Base-by-base conservation (phyloP, 2,888 invertebrate genomes). In the Rhodophaea formosa region DNA sequence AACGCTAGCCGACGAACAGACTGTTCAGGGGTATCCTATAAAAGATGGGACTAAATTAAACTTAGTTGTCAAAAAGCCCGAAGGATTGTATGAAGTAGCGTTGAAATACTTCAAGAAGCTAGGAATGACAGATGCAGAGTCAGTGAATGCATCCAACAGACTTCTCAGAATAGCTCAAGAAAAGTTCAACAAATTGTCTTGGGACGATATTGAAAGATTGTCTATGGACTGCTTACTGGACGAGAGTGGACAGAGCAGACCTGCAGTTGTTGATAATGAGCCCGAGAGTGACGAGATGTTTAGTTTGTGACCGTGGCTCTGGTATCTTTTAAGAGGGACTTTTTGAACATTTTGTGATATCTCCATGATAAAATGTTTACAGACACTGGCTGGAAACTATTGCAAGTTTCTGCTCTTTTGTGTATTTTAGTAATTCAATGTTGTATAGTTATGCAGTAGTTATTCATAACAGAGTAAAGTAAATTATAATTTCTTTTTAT, bases 1-100 rank as follows among this genome's bases (percentile, higher is more conserved):
- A 69, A 92, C 95, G 0, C 83, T 96, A 56, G 87, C 93, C 72
- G 96, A 96, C 73, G 95, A 95, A 52, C 94, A 95, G 72, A 92
- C 92, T 7, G 83, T 96, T 49, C 91, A 93, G 45, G 93, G 93
- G 47, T 96, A 96, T 78, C 93, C 94, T 6, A 94, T 96, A 39
- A 95, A 94, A 79, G 95, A 96, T 62, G 96, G 96, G 1, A 93
- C 94, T 14, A 96, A 95, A 80, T 75, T 96, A 47, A 95, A 95
- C 74, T 84, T 96, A 60, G 90, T 96, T 29, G 93, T 95, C 5
- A 95, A 94, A 73, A 95, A 95, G 69, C 93, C 93, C 7, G 94
- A 94, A 56, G 85, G 92, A 0, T 80, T 96, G 0, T 91, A 92
- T 61, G 93, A 93, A 51, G 92, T 91, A 15, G 84, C 94, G 35